Evolutionary conservation across 2,888 invertebrate genomes (phyloP).

Genomic region (Quadroppia sp.): DNA sequence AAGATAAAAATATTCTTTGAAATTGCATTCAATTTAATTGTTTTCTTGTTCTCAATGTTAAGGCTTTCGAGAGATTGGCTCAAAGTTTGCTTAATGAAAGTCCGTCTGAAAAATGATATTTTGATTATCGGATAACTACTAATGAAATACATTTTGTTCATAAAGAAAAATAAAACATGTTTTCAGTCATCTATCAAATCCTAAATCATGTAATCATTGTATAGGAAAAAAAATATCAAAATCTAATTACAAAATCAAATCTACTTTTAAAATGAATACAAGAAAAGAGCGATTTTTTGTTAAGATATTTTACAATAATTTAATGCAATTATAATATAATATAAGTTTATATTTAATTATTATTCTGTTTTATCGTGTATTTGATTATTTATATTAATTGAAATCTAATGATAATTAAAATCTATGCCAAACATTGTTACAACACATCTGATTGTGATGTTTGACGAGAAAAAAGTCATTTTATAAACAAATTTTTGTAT

Average conservation of each 20-base stretch:
- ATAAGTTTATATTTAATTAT: too few species aligned
- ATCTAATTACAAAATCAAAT: not conserved
- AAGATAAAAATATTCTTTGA: too few species aligned
- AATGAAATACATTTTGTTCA: not conserved
- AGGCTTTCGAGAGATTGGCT: constrained; percentile 40
- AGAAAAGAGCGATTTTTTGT: not conserved
- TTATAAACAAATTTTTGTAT: too few species aligned
- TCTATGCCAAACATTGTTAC: too few species aligned
- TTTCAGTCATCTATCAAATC: constrained; percentile 14
- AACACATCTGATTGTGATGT: too few species aligned
- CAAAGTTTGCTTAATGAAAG: constrained; percentile 29
- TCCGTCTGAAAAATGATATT: constrained; percentile 24
- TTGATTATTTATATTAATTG: too few species aligned
- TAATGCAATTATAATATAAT: too few species aligned
- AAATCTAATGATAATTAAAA: too few species aligned
- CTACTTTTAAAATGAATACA: not conserved
- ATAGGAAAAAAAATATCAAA: not conserved
- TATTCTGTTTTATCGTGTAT: too few species aligned
- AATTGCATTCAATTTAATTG: constrained; percentile 9
- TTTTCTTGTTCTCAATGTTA: constrained; percentile 2
- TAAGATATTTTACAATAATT: too few species aligned
- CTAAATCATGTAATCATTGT: not conserved
- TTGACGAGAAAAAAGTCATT: too few species aligned
- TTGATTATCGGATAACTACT: constrained; percentile 18
- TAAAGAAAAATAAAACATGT: constrained; percentile 10